Conservation (phyloP, 2,888 invertebrate genomes). For the Eulithis prunata region DNA sequence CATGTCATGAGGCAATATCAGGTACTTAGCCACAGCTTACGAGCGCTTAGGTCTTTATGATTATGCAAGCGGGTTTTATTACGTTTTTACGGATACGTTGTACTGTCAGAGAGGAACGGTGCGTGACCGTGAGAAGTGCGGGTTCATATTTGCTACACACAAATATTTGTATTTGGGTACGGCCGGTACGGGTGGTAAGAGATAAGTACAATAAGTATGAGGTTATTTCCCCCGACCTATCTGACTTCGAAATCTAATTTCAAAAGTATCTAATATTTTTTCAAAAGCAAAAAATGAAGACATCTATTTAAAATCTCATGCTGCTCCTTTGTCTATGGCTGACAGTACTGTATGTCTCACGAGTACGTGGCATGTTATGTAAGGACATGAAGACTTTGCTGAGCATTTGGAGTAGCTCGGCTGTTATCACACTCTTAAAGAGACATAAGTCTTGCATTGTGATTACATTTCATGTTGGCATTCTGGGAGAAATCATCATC, state of each 20-base stretch:
- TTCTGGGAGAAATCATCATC: too few relatives aligned
- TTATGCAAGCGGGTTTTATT: slow-evolving; percentile 50
- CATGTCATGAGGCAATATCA: slow-evolving; percentile 44
- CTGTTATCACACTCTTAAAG: not conserved
- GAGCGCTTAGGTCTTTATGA: slow-evolving; percentile 45
- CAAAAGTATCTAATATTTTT: too few relatives aligned
- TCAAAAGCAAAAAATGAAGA: too few relatives aligned
- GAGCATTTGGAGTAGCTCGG: not conserved
- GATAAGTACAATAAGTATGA: too few relatives aligned
- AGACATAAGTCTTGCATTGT: slow-evolving; percentile 5
- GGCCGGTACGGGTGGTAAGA: too few relatives aligned
- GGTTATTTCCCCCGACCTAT: too few relatives aligned
- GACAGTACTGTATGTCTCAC: not conserved
- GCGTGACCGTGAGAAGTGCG: too few relatives aligned
- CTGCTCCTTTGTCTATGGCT: not conserved
- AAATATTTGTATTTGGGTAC: too few relatives aligned
- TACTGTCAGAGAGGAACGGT: not conserved
- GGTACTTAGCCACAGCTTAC: slow-evolving; percentile 45
- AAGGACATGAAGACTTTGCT: slow-evolving; percentile 4
- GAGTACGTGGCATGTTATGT: slow-evolving; percentile 1
- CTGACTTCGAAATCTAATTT: too few relatives aligned
- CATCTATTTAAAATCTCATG: too few relatives aligned
- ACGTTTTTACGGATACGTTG: slow-evolving; percentile 40
- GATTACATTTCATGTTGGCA: not conserved
- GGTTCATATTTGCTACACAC: too few relatives aligned